Percentiles rank a stretch among this genome's conserved stretches.
These are phyloP conservation scores for Brachionus koreanus DNA, from an alignment of 1,140 invertebrate species.

Conservation along the genomic window DNA sequence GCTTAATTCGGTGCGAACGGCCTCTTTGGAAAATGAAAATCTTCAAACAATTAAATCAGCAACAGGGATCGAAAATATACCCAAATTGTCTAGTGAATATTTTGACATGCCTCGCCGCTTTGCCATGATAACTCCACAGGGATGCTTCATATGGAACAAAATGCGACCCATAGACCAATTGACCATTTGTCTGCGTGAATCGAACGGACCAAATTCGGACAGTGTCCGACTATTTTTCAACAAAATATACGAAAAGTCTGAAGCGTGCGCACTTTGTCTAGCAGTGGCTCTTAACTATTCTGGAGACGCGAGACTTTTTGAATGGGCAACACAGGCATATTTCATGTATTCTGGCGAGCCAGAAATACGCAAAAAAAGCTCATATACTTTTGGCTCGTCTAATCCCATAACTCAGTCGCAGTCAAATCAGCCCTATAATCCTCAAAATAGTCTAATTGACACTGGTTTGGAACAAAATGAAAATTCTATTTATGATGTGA, in stretches of 20 bases:
- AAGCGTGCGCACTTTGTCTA: slow-evolving; percentile 81
- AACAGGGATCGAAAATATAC: neutral
- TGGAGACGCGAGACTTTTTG: slow-evolving; percentile 62
- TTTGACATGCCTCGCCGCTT: slow-evolving; percentile 40
- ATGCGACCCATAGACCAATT: slow-evolving; percentile 80
- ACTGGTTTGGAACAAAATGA: slow-evolving; percentile 55
- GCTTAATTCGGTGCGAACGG: neutral
- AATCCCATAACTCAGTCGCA: neutral
- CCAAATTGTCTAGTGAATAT: slow-evolving; percentile 30
- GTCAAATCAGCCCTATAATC: slow-evolving; percentile 43
- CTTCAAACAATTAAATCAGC: slow-evolving; percentile 53
- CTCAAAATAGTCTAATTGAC: slow-evolving; percentile 46
- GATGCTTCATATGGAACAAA: slow-evolving; percentile 75
- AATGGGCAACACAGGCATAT: slow-evolving; percentile 85
- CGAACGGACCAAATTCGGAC: slow-evolving; percentile 74
- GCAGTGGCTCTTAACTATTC: slow-evolving; percentile 65
- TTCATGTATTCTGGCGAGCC: slow-evolving; percentile 82
- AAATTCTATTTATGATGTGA: slow-evolving; percentile 71
- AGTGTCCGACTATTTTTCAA: slow-evolving; percentile 79
- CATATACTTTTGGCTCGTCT: slow-evolving; percentile 46
- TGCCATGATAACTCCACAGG: slow-evolving; percentile 58
- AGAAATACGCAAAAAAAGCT: slow-evolving; percentile 49
- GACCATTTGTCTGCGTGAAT: slow-evolving; percentile 71
- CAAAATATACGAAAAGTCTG: slow-evolving; percentile 70
- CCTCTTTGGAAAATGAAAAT: slow-evolving; percentile 44